A percentile compares a stretch with the other conserved stretches of the same genome.
These are phyloP conservation scores for Acropora yongei DNA, from an alignment of 64 coral and sea anemone species.

Conservation along the genomic window DNA sequence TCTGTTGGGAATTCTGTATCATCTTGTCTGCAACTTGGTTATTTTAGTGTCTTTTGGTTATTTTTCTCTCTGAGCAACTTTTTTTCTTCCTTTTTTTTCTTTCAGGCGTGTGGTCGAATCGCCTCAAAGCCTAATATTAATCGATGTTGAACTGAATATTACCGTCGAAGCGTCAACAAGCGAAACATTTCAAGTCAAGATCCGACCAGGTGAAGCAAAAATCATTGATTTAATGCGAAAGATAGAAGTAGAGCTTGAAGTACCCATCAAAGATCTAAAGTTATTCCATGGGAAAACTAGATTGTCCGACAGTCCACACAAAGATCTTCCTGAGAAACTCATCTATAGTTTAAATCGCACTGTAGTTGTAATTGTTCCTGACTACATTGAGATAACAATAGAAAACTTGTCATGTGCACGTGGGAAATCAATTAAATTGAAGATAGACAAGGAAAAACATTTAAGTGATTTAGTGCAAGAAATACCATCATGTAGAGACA, in stretches of 20 bases:
- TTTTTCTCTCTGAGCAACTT: background rate
- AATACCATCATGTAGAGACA: background rate
- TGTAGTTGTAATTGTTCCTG: background rate
- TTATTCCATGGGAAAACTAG: background rate
- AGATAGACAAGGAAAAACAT: conserved; percentile 24
- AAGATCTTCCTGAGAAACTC: background rate
- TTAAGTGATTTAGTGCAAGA: background rate
- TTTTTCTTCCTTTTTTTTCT: background rate
- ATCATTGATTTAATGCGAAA: conserved; percentile 9
- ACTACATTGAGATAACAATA: conserved; percentile 11
- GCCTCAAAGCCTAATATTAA: background rate
- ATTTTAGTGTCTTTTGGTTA: no score
- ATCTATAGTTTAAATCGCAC: background rate
- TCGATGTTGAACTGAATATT: conserved; percentile 12
- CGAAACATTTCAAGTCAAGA: background rate
- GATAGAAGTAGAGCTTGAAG: background rate
- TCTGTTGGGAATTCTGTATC: no score
- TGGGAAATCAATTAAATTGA: background rate
- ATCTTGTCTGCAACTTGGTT: no score
- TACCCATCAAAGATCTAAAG: conserved; percentile 9
- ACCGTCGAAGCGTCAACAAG: background rate
- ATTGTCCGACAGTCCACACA: conserved; percentile 4
- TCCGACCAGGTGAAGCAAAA: conserved; percentile 4
- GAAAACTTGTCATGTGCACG: background rate
- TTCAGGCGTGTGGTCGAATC: background rate